A percentile compares a stretch with the other conserved stretches of the same genome.
Evolutionary conservation across 2,797 vertebrate species (phyloP).

Genomic region (Esox lucius): DNA sequence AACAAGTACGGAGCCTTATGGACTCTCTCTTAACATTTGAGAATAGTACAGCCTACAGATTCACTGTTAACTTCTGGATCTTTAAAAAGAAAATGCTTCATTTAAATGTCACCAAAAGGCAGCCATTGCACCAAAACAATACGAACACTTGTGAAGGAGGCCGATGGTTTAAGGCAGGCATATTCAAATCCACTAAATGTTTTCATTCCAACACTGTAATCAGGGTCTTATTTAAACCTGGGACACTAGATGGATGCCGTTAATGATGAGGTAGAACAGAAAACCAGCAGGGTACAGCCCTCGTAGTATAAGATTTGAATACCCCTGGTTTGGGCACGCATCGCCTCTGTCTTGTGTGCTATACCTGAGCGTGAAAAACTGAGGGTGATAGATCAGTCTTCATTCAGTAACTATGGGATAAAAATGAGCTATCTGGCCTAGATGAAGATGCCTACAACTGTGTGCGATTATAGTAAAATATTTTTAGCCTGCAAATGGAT

Average conservation of each 20-base stretch:
- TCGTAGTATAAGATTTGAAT: too few species aligned
- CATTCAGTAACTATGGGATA: slow-evolving; percentile 50
- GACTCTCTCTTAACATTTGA: slow-evolving; percentile 19
- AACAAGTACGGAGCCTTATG: slow-evolving; percentile 50
- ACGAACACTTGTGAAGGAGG: slow-evolving; percentile 35
- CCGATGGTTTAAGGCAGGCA: slow-evolving; percentile 29
- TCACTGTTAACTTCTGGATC: slow-evolving; percentile 2
- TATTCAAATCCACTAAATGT: too few species aligned
- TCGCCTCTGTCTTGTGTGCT: slow-evolving; percentile 47
- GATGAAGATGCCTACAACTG: slow-evolving; percentile 21
- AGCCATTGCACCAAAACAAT: slow-evolving; percentile 29
- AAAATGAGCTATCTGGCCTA: slow-evolving; percentile 47
- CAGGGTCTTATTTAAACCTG: too few species aligned
- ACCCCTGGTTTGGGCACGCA: neutral
- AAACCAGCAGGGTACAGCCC: too few species aligned
- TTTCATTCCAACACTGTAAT: too few species aligned
- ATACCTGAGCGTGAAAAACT: slow-evolving; percentile 59
- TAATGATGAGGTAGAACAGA: too few species aligned
- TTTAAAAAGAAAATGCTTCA: slow-evolving; percentile 28
- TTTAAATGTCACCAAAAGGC: slow-evolving; percentile 34
- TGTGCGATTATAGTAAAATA: slow-evolving; percentile 41
- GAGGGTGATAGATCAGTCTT: slow-evolving; percentile 59
- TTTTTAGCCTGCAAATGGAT: slow-evolving; percentile 11
- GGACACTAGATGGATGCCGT: too few species aligned
- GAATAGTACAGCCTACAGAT: slow-evolving; percentile 3